Evolutionary conservation across 2,797 vertebrate species (phyloP), one percentile per base, ranked within the genome.

Genomic region (Clangula hyemalis): DNA sequence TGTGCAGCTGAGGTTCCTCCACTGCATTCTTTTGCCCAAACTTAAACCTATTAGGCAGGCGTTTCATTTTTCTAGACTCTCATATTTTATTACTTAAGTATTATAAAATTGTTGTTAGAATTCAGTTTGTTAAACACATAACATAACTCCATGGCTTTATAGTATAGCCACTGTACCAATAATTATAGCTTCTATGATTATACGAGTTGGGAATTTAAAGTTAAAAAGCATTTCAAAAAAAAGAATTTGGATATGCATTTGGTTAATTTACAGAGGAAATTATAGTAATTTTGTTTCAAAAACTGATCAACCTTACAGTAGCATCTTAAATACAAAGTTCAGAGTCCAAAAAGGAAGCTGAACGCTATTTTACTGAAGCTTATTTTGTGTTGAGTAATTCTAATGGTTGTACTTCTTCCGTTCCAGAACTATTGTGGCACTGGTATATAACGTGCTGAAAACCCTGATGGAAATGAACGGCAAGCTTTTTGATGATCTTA

Each of bases 401-500:
- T 70, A 34, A 54, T 10, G 64, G 83, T 14, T 47, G 30, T 36
- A 73, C 85, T 81, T 41, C 76, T 95, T 94, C 94, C 90, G 3
- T 93, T 95, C 28, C 94, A 99, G 99, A 97, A 99, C 99, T 43
- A 99, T 99, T 22, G 98, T 99, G 90, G 99, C 99, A 51, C 98
- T 99, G 95, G 99, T 99, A 54, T 99, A 99, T 96, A 99, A 99
- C 0, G 99, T 99, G 95, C 97, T 99, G 97, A 99, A 99, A 97
- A 99, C 99, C 1, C 96, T 99, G 96, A 99, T 99, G 99, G 99
- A 99, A 96, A 99, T 99, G 99, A 99, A 99, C 36, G 98, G 98
- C 97, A 98, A 98, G 39, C 98, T 99, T 64, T 99, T 99, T 4
- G 99, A 99, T 54, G 99, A 99, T 95, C 98, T 99, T 81, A 99